These are phyloP conservation scores for Phaetusa simplex DNA, from an alignment of 2,113 vertebrate genomes.

Conservation along the genomic window DNA sequence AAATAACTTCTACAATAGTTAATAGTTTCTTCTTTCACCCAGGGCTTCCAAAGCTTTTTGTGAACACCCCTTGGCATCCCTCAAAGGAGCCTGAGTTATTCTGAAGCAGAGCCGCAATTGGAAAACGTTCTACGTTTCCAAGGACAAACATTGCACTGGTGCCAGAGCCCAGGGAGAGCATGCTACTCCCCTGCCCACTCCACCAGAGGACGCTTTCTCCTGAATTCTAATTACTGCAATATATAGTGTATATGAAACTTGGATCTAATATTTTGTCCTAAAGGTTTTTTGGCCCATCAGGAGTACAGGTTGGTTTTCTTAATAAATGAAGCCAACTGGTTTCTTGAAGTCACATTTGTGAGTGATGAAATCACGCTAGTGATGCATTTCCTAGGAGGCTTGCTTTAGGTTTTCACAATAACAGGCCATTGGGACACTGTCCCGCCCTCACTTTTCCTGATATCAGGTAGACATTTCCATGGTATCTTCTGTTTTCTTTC, in stretches of 20 bases:
- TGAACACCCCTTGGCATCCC: background rate
- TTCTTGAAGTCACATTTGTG: background rate
- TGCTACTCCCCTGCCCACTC: accelerated
- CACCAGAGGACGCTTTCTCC: background rate
- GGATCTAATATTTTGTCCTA: background rate
- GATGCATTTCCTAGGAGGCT: background rate
- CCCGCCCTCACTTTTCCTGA: background rate
- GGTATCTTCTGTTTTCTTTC: background rate
- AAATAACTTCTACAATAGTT: background rate
- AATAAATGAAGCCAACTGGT: background rate
- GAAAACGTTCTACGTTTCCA: background rate
- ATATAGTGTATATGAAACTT: background rate
- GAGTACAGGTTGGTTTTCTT: background rate
- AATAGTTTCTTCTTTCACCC: background rate
- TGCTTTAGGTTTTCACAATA: background rate
- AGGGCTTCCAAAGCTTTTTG: background rate
- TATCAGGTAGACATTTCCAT: background rate
- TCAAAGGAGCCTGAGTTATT: background rate
- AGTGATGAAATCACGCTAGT: background rate
- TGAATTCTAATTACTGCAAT: background rate
- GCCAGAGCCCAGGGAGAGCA: background rate
- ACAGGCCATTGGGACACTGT: background rate
- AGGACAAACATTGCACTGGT: background rate
- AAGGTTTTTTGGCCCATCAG: background rate
- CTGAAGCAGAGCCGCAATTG: background rate